Evolutionary conservation across 2,113 vertebrate species (phyloP).

Genomic region (Sander lucioperca): DNA sequence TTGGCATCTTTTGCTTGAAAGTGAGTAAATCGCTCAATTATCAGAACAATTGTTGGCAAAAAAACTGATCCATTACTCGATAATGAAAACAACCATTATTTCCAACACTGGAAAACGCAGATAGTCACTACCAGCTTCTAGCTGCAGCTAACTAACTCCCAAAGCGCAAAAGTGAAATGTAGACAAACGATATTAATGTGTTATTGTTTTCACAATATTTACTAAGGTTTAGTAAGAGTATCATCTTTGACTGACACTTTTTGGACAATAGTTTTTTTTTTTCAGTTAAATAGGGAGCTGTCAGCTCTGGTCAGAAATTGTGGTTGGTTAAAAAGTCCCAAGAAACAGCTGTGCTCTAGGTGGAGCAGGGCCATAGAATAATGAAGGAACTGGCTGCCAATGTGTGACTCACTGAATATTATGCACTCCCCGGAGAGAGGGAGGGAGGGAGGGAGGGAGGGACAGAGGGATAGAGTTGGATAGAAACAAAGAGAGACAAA

Average conservation of each 20-base stretch:
- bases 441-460: conserved; percentile 46
- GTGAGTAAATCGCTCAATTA: neutral
- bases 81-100: neutral
- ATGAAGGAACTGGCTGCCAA: conserved; percentile 76
- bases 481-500: conserved; percentile 15
- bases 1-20: neutral
- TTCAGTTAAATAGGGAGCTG: conserved; percentile 30
- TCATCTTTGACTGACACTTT: conserved; percentile 21
- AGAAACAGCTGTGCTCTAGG: conserved; percentile 80
- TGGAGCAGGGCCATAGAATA: conserved; percentile 70
- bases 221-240: neutral
- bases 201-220: neutral
- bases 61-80: neutral
- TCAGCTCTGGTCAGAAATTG: conserved; percentile 48
- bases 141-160: neutral
- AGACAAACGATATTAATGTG: neutral
- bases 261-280: conserved; percentile 23
- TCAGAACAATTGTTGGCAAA: neutral
- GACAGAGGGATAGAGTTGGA: conserved; percentile 24
- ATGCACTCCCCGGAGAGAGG: conserved; percentile 64
- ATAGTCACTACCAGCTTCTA: neutral
- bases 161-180: neutral
- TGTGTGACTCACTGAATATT: conserved; percentile 80
- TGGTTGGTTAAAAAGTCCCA: conserved; percentile 43
- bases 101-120: neutral